These are phyloP conservation scores for Epicampocera succincta DNA, from an alignment of 2,888 invertebrate genomes.

Conservation along the genomic window DNA sequence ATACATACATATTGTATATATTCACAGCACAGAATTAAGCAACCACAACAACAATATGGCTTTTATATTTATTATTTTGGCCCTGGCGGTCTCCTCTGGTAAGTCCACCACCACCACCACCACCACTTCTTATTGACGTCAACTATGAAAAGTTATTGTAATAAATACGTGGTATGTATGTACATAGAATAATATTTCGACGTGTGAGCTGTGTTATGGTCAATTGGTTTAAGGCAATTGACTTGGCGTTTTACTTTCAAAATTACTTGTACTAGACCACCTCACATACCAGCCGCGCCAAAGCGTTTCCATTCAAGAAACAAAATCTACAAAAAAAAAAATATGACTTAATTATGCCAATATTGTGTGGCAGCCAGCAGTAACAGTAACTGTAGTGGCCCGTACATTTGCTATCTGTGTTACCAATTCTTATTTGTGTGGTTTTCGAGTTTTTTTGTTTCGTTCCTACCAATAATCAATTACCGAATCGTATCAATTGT, in stretches of 20 bases:
- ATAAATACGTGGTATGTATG: neutral
- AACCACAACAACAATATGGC: conserved; percentile 33
- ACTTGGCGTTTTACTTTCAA: conserved; percentile 67
- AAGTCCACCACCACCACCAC: conserved; percentile 30
- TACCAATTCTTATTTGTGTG: conserved; percentile 40
- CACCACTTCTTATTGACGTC: neutral
- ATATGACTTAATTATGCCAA: conserved; percentile 66
- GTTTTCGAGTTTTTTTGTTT: conserved; percentile 17
- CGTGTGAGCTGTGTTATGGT: conserved; percentile 49
- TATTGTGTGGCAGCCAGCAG: conserved; percentile 45
- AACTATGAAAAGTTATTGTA: conserved; percentile 4
- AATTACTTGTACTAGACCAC: conserved; percentile 51
- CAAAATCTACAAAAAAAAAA: conserved; percentile 3
- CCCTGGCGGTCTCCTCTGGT: conserved; percentile 64
- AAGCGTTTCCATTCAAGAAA: conserved; percentile 45
- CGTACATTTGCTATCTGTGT: conserved; percentile 29
- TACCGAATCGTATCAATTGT: conserved; percentile 64
- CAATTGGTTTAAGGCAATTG: conserved; percentile 64
- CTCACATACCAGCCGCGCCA: conserved; percentile 30
- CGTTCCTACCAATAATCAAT: conserved; percentile 49
- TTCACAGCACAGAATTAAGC: neutral
- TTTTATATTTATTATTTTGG: conserved; percentile 52
- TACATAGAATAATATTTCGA: conserved; percentile 39
- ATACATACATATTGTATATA: too few species aligned
- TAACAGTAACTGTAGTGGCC: conserved; percentile 51